Evolutionary conservation across 2,888 invertebrate species (phyloP).

Genomic region (Heliconius ismenius): DNA sequence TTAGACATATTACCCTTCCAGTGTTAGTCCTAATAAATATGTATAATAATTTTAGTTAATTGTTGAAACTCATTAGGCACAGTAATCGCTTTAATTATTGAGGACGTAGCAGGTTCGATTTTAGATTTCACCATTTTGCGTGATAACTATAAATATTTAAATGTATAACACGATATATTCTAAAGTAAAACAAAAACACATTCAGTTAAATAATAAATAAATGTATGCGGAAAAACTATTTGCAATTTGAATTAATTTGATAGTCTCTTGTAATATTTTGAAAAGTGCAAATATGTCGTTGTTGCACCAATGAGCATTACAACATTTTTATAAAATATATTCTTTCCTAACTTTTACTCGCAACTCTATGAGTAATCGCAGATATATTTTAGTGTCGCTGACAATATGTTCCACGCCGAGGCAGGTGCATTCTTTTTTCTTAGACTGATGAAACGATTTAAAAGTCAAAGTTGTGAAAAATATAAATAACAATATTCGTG

Average conservation of each 20-base stretch:
- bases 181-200: too few relatives aligned
- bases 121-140: neutral
- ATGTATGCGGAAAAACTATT: too few relatives aligned
- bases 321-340: too few relatives aligned
- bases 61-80: neutral
- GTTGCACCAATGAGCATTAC: too few relatives aligned
- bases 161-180: too few relatives aligned
- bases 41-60: constrained; percentile 18
- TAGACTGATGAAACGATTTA: neutral
- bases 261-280: too few relatives aligned
- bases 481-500: neutral
- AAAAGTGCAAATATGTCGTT: too few relatives aligned
- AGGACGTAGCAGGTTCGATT: neutral
- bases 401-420: neutral
- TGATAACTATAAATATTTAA: too few relatives aligned
- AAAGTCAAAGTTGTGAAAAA: neutral
- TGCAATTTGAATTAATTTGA: too few relatives aligned
- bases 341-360: neutral
- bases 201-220: too few relatives aligned
- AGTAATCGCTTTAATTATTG: neutral
- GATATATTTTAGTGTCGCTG: constrained; percentile 7
- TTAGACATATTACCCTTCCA: constrained; percentile 33
- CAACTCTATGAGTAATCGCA: neutral
- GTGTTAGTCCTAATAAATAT: constrained; percentile 12
- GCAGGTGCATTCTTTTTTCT: neutral